phyloP scores from a whole-genome alignment of 2,888 invertebrate species.

The Scelioninae gen. 1 region DNA sequence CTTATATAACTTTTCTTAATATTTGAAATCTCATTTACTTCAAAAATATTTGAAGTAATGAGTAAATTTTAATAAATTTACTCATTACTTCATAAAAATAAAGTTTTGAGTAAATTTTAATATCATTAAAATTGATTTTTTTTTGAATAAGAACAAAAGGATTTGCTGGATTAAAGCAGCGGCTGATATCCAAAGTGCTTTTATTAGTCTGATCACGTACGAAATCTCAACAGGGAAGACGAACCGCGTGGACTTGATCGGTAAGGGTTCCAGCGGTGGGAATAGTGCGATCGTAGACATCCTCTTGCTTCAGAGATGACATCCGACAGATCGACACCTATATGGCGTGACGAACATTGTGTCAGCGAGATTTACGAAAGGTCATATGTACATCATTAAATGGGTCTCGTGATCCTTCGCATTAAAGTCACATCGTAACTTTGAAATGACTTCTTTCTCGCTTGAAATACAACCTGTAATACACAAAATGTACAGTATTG shows the following conservation, averaged over 20 bases:
- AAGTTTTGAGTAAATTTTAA: too few species aligned
- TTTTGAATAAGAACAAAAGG: too few species aligned
- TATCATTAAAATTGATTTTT: too few species aligned
- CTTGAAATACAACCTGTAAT: constrained; percentile 20
- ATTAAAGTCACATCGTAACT: constrained; percentile 47
- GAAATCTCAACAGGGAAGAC: constrained; percentile 55
- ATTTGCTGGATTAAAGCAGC: neutral
- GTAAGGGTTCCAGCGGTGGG: constrained; percentile 50
- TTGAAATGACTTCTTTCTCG: constrained; percentile 28
- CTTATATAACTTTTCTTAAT: too few species aligned
- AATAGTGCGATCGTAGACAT: constrained; percentile 54
- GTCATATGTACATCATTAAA: constrained; percentile 65
- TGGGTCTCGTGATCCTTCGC: constrained; percentile 35
- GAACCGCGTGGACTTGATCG: constrained; percentile 52
- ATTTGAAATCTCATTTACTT: too few species aligned
- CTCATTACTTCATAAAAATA: too few species aligned
- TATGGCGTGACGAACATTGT: constrained; percentile 43
- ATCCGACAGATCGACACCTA: constrained; percentile 48
- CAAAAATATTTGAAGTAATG: too few species aligned
- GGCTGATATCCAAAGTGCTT: constrained; percentile 7
- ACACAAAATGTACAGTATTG: constrained; percentile 25
- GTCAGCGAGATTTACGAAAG: constrained; percentile 65
- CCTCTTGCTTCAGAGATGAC: constrained; percentile 44
- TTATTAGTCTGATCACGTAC: constrained; percentile 48
- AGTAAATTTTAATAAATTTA: too few species aligned